Percentiles rank a stretch among this genome's conserved stretches.
Conservation (phyloP, 2,888 invertebrate species). For the Diplolepis rosae region DNA sequence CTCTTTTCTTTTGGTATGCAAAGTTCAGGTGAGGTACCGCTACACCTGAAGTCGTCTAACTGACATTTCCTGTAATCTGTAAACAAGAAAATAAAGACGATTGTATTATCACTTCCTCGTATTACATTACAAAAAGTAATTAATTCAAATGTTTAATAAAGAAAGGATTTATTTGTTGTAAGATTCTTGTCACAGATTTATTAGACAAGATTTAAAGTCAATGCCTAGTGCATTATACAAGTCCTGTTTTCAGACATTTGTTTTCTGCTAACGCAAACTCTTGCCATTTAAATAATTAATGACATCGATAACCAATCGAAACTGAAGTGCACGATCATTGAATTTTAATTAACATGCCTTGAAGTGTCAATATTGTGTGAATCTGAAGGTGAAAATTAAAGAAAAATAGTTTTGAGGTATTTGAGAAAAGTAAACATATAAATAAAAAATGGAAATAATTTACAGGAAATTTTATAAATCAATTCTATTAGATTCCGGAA, state of each 20-base stretch:
- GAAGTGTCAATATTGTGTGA: not conserved
- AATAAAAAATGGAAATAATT: not conserved
- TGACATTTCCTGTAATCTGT: slow-evolving; percentile 92
- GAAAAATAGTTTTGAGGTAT: no score
- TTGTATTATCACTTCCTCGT: not conserved
- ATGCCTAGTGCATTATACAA: not conserved
- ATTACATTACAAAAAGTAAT: not conserved
- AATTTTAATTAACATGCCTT: not conserved
- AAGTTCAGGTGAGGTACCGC: slow-evolving; percentile 79
- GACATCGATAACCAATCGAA: not conserved
- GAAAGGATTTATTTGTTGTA: not conserved
- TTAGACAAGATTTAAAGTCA: not conserved
- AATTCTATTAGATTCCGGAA: no score
- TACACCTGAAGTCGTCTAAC: slow-evolving; percentile 91
- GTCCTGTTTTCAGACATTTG: not conserved
- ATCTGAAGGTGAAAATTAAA: not conserved
- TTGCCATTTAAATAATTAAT: slow-evolving; percentile 8
- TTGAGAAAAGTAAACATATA: not conserved
- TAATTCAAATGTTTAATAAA: not conserved
- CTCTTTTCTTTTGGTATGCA: slow-evolving; percentile 92
- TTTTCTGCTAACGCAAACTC: not conserved
- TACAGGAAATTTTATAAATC: no score
- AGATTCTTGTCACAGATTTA: not conserved
- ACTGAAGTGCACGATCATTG: not conserved
- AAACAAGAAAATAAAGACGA: slow-evolving; percentile 24